phyloP scores from a whole-genome alignment of 2,113 vertebrate species.

The Puma concolor region DNA sequence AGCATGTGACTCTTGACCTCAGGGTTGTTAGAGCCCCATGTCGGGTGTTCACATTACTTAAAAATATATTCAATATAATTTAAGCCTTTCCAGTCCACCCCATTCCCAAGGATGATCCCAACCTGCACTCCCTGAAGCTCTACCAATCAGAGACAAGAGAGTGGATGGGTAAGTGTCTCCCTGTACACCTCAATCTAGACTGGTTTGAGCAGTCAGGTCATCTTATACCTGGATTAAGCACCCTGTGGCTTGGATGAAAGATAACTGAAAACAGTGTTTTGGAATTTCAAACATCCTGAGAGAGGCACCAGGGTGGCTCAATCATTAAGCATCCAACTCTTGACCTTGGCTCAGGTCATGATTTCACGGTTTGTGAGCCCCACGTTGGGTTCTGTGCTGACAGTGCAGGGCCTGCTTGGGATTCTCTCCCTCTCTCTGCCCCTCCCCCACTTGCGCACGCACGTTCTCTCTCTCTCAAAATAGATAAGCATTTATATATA shows the following conservation, averaged over 20 bases:
- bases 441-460: too few species aligned
- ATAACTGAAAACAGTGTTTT: constrained; percentile 20
- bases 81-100: not conserved
- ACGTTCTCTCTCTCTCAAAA: too few species aligned
- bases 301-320: not conserved
- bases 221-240: not conserved
- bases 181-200: not conserved
- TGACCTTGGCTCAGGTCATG: too few species aligned
- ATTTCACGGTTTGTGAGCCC: too few species aligned
- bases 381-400: too few species aligned
- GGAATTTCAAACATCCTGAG: not conserved
- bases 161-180: not conserved
- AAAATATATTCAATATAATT: not conserved
- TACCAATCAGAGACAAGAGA: not conserved
- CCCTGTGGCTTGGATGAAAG: constrained; percentile 11
- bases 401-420: too few species aligned
- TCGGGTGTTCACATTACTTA: not conserved
- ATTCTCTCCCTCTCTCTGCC: too few species aligned
- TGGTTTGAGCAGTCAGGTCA: not conserved
- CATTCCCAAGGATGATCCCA: not conserved
- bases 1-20: not conserved
- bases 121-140: not conserved
- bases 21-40: not conserved
- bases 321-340: too few species aligned
- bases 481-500: too few species aligned